These are phyloP conservation scores for Anas flavirostris DNA, from an alignment of 2,797 vertebrate species.

Conservation along the genomic window DNA sequence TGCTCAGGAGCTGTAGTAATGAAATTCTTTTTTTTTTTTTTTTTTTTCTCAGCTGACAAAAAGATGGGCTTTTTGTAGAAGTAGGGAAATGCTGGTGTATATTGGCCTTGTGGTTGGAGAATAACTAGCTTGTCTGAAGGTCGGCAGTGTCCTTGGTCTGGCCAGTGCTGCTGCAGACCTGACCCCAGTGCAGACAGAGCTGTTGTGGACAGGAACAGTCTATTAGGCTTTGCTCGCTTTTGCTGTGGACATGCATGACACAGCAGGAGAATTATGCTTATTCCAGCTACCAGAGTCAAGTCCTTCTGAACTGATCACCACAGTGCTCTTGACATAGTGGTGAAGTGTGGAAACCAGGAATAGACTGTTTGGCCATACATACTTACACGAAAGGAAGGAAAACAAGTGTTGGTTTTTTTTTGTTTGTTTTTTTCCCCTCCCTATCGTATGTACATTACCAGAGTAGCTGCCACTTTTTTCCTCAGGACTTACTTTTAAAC, in stretches of 20 bases:
- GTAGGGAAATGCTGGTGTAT: no score
- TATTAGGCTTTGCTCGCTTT: background rate
- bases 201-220: background rate
- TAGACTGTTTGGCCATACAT: background rate
- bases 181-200: background rate
- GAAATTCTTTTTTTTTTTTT: background rate
- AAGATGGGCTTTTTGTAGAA: background rate
- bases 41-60: background rate
- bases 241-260: background rate
- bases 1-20: background rate
- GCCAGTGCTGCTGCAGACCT: background rate
- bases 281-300: background rate
- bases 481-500: background rate
- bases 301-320: background rate
- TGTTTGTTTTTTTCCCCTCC: no score
- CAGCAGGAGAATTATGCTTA: background rate
- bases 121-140: background rate
- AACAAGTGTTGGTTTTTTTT: background rate
- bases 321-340: background rate
- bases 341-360: background rate
- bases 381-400: background rate
- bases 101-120: background rate
- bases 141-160: background rate
- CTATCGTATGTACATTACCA: rapidly evolving
- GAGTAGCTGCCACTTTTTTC: background rate